Evolutionary conservation across 2,888 invertebrate genomes (phyloP), one percentile per base, ranked within the genome.

Genomic region (Panorpa germanica): DNA sequence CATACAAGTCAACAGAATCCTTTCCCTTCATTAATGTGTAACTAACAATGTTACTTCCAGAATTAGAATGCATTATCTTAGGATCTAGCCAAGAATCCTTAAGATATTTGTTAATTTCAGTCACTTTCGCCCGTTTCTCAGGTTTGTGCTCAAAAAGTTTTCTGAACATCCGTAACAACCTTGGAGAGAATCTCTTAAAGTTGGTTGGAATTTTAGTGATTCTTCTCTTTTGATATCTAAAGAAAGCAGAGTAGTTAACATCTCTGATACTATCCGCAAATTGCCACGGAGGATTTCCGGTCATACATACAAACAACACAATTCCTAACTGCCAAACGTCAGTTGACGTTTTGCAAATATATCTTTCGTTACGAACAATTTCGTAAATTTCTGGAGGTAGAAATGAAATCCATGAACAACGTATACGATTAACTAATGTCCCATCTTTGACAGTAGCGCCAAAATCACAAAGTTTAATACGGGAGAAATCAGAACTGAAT

Each of bases 321-420:
- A 82, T 70, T 4, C 72, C 80, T 38, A 78, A 64, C 39, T 78
- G 76, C 80, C 80, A 82, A 18, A 72, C 69, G 45, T 82, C 81
- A 10, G 68, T 65, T 26, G 65, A 60, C 5, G 65, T 55, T 41
- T 68, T 61, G 38, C 77, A 75, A 23, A 64, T 61, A 43, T 77
- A 74, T 39, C 64, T 53, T 43, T 69, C 69, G 40, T 68, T 65
- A 37, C 60, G 59, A 4, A 69, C 57, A 21, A 65, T 57, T 39
- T 67, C 66, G 42, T 63, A 51, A 11, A 67, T 59, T 45, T 69
- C 69, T 1, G 69, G 69, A 2, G 69, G 65, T 36, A 65, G 51
- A 39, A 63, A 66, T 9, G 64, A 59, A 16, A 60, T 52, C 65
- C 65, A 65, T 5, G 62, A 62, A 38, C 65, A 62, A 28, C 59